Evolutionary conservation across 2,113 vertebrate genomes (phyloP).

Genomic region (Semnornis frantzii): DNA sequence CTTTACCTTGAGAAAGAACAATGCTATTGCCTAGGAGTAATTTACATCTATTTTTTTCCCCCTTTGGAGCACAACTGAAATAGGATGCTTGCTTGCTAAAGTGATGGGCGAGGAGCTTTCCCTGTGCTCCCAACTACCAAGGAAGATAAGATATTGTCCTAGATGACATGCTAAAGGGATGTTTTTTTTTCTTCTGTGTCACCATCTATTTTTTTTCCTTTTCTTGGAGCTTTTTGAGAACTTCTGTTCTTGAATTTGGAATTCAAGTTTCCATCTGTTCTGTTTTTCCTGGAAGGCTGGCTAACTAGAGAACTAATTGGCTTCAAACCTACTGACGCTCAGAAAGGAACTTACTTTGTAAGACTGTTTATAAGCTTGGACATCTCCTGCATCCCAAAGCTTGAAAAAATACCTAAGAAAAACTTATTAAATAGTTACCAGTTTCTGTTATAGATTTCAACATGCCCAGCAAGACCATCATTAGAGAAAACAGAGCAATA

Average conservation of each 20-base stretch:
- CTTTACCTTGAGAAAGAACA: slow-evolving; percentile 52
- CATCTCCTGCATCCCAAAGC: neutral
- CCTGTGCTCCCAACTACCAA: neutral
- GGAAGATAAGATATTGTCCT: neutral
- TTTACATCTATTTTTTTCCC: neutral
- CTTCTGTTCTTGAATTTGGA: neutral
- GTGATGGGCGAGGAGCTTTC: neutral
- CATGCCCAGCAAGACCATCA: neutral
- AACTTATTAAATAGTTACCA: neutral
- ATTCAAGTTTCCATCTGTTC: neutral
- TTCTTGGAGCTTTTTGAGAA: neutral
- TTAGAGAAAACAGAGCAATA: neutral
- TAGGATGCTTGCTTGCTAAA: slow-evolving; percentile 13
- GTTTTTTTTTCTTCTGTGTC: neutral
- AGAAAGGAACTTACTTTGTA: neutral
- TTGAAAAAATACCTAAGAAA: neutral
- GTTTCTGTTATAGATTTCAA: neutral
- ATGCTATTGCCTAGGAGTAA: slow-evolving; percentile 28
- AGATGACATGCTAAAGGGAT: neutral
- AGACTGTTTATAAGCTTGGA: neutral
- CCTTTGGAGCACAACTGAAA: slow-evolving; percentile 15
- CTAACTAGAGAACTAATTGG: neutral
- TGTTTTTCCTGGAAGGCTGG: neutral
- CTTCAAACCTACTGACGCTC: neutral
- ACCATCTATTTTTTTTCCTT: neutral